Percentiles rank a stretch among this genome's conserved stretches.
phyloP scores from a whole-genome alignment of 2,797 vertebrate genomes.

The Tangara arthus region DNA sequence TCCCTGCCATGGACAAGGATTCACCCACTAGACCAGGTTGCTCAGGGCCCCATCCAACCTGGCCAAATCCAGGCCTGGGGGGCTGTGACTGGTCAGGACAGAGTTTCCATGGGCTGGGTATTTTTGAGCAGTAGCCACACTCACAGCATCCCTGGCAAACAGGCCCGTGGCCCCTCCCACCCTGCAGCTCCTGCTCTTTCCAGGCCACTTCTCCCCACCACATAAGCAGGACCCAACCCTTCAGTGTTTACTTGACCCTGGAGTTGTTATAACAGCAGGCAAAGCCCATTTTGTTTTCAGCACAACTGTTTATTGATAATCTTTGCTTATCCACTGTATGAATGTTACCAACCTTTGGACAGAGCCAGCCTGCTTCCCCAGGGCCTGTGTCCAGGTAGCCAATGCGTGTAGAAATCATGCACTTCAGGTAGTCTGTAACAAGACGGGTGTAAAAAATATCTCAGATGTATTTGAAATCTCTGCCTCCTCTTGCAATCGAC shows the following conservation, averaged over 20 bases:
- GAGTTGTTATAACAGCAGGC: not conserved
- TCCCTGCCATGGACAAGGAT: not conserved
- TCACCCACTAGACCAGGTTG: not conserved
- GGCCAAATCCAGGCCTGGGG: not conserved
- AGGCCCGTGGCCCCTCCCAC: fast-evolving
- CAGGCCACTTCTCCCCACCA: not conserved
- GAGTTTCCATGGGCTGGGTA: not conserved
- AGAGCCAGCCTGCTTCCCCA: conserved; percentile 5
- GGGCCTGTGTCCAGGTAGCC: not conserved
- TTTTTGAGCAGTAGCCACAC: fast-evolving
- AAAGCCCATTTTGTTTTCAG: conserved; percentile 30
- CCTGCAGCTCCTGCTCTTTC: not conserved
- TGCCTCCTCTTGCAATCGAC: not conserved
- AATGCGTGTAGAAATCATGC: conserved; percentile 58
- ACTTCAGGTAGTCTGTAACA: conserved; percentile 28
- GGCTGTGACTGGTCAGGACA: not conserved
- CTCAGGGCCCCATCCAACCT: not conserved
- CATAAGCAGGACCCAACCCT: not conserved
- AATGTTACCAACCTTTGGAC: conserved; percentile 26
- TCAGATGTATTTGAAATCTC: conserved; percentile 11
- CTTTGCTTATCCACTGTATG: conserved; percentile 57
- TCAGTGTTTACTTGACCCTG: not conserved
- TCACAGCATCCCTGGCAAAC: fast-evolving
- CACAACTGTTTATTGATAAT: conserved; percentile 73
- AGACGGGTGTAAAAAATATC: conserved; percentile 36